Conservation (phyloP, 1,140 invertebrate genomes). For the Tyrophagus putrescentiae region DNA sequence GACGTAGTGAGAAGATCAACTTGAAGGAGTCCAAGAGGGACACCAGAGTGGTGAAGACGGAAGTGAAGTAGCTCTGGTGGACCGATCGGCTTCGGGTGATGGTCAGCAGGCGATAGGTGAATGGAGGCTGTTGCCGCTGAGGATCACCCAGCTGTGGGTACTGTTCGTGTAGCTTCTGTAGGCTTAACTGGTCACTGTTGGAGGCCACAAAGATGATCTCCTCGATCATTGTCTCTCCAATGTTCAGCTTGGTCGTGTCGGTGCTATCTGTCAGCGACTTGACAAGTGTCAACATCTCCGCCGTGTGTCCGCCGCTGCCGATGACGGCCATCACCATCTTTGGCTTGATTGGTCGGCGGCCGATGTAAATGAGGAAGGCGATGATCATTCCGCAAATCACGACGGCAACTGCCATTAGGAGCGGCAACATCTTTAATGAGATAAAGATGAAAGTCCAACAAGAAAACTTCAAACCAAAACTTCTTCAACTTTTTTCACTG, state of each 20-base stretch:
- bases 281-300: constrained; percentile 56
- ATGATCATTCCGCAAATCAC: neutral
- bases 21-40: constrained; percentile 51
- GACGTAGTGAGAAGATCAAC: constrained; percentile 50
- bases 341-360: neutral
- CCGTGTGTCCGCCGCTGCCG: constrained; percentile 56
- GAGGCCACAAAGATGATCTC: constrained; percentile 47
- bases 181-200: constrained; percentile 57
- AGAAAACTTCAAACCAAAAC: too few relatives aligned
- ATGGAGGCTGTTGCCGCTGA: neutral
- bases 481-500: too few relatives aligned
- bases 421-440: neutral
- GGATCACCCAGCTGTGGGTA: neutral
- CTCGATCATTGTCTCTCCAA: constrained; percentile 39
- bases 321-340: constrained; percentile 19
- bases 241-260: neutral
- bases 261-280: neutral
- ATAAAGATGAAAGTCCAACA: too few relatives aligned
- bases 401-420: neutral
- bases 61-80: constrained; percentile 63
- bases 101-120: constrained; percentile 34
- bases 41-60: constrained; percentile 56
- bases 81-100: constrained; percentile 62
- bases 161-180: constrained; percentile 43
- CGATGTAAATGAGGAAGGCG: neutral